Base-by-base conservation (phyloP, 2,888 invertebrate species). In the Agrotis clavis region DNA sequence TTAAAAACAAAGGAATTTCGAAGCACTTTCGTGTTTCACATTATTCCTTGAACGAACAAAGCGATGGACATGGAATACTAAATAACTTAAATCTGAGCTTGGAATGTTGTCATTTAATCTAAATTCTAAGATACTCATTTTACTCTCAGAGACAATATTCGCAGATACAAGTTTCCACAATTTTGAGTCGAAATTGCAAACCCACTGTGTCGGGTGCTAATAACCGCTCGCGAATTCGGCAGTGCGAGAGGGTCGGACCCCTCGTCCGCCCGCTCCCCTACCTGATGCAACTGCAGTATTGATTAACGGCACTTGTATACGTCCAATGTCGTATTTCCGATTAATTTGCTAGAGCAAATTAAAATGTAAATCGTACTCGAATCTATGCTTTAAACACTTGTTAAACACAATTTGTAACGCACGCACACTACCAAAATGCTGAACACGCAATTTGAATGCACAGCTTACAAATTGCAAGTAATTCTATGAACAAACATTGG, bases 221-320 rank as follows among this genome's bases (percentile, higher is more conserved):
- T 90, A 88, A 87, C 88, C 82, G 87, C 86, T 87, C 79, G 90
- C 89, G 84, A 92, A 92, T 93, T 92, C 87, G 89, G 88, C 85
- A 83, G 78, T 82, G 82, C 74, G 87, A 90, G 87, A 90, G 95
- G 95, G 95, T 94, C 88, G 86, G 82, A 90, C 92, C 92, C 92
- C 90, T 89, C 86, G 78, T 48, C 71, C 59, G 11, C 77, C 65
- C 79, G 79, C 59, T 89, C 91, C 93, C 92, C 92, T 89, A 90
- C 89, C 90, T 87, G 87, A 86, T 92, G 90, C 92, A 91, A 92
- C 88, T 95, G 94, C 95, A 95, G 93, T 95, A 95, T 96, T 93
- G 95, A 96, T 96, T 93, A 92, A 92, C 89, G 83, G 81, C 86
- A 89, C 88, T 90, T 86, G 87, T 89, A 85, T 85, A 81, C 85